Base-by-base conservation (phyloP, 2,113 vertebrate species). In the Myotis yumanensis region DNA sequence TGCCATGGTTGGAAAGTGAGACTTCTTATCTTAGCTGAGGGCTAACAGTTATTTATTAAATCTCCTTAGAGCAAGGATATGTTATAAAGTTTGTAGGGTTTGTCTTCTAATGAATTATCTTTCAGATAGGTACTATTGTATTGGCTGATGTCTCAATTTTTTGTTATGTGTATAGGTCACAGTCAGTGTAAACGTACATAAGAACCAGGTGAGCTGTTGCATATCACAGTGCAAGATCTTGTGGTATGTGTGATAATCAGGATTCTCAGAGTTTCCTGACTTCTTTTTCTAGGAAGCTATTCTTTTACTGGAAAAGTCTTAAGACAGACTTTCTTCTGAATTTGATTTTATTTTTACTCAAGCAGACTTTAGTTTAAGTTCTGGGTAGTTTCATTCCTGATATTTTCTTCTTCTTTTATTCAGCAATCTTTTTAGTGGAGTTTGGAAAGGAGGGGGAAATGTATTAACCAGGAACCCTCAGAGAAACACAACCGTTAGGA, bases 321-420 rank as follows among this genome's bases (percentile, higher is more conserved):
- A 71, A 68, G 3, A 82, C 23, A 84, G 12, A 35, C 9, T 68
- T 91, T 82, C 23, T 25, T 82, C 59, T 35, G 11, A 92, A 71
- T 90, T 69, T 93, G n/a, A 80, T 93, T 90, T 68, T 35, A 79
- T 40, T 22, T 93, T 90, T 68, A 90, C 18, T 90, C 20, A 71
- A 71, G 22, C 51, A 86, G 62, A 93, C 62, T 89, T 89, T 81
- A 76, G n/a, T 66, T 76, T 17, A 64, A 57, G 11, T 89, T 81
- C 66, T 88, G 17, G 11, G 7, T 51, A 62, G 37, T 84, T 94
- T 46, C n/a, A 94, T 3, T 71, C n/a, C n/a, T 94, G 18, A 69
- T 73, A 3, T 30, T 73, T 89, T 89, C 75, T 68, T 86, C 28
- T 87, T 91, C 16, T 32, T 76, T 91, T 88, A 66, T 66, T 77